Percentiles rank a stretch among this genome's conserved stretches.
Conservation (phyloP, 2,797 vertebrate species). For the Silurus aristotelis region DNA sequence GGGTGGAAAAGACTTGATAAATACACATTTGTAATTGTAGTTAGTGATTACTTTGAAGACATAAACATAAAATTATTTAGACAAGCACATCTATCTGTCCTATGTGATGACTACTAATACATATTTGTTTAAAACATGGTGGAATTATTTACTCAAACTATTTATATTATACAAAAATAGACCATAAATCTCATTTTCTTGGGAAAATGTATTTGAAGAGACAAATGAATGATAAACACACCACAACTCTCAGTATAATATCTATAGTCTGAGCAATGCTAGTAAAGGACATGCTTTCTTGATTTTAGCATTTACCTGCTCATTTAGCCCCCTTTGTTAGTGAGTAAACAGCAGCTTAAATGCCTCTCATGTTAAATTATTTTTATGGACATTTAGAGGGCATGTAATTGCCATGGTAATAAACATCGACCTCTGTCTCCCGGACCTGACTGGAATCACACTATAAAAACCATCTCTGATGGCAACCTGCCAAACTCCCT, state of each 20-base stretch:
- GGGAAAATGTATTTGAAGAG: background rate
- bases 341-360: conserved; percentile 72
- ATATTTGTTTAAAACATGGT: background rate
- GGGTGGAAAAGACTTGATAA: background rate
- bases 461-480: conserved; percentile 72
- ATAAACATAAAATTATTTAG: background rate
- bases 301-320: conserved; percentile 50
- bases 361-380: conserved; percentile 71
- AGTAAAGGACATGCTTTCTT: conserved; percentile 37
- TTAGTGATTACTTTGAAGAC: background rate
- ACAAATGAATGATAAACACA: conserved; percentile 3
- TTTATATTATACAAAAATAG: background rate
- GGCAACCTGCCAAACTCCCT: conserved; percentile 61
- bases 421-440: conserved; percentile 77
- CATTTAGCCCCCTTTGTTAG: conserved; percentile 57
- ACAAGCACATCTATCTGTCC: background rate
- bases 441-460: conserved; percentile 64
- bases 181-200: background rate
- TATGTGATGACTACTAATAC: too few species aligned
- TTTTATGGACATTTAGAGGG: conserved; percentile 71
- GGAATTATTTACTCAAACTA: background rate
- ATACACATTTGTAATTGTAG: conserved; percentile 11
- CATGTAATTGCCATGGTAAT: conserved; percentile 68
- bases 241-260: background rate
- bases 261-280: background rate